Conservation (phyloP, 2,113 vertebrate genomes). For the Oncorhynchus masou region DNA sequence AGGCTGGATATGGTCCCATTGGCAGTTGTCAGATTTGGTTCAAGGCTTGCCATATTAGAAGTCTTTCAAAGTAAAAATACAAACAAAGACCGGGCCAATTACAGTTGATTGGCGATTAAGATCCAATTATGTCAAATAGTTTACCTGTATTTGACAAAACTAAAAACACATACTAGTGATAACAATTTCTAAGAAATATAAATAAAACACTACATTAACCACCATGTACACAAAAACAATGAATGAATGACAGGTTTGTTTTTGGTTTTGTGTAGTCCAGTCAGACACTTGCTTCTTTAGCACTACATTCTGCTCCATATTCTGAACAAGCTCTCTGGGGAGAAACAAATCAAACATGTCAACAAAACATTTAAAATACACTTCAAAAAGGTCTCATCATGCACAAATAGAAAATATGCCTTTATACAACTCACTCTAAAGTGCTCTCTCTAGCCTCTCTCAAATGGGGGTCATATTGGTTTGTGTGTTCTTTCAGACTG, state of each 20-base stretch:
- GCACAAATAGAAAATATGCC: no score
- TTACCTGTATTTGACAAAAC: not conserved
- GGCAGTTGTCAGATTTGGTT: slow-evolving; percentile 73
- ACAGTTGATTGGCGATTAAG: not conserved
- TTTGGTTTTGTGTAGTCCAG: slow-evolving; percentile 69
- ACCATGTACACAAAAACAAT: not conserved
- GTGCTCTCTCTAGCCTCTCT: slow-evolving; percentile 82
- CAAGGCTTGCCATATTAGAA: slow-evolving; percentile 68
- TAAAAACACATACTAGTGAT: not conserved
- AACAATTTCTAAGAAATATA: no score
- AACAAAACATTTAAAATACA: not conserved
- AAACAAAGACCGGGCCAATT: not conserved
- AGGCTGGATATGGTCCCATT: slow-evolving; percentile 71
- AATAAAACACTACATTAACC: not conserved
- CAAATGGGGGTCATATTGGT: slow-evolving; percentile 71
- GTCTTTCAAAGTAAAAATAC: slow-evolving; percentile 60
- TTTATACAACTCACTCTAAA: slow-evolving; percentile 81
- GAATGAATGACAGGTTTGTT: slow-evolving; percentile 74
- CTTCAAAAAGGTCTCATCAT: not conserved
- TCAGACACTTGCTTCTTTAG: slow-evolving; percentile 81
- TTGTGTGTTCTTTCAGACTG: slow-evolving; percentile 78
- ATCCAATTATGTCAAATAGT: not conserved
- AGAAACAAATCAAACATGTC: not conserved
- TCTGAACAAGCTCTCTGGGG: slow-evolving; percentile 82
- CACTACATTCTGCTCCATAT: slow-evolving; percentile 75